Evolutionary conservation across 2,888 invertebrate genomes (phyloP), one percentile per base, ranked within the genome.

Genomic region (Chymomyza caudatula): DNA sequence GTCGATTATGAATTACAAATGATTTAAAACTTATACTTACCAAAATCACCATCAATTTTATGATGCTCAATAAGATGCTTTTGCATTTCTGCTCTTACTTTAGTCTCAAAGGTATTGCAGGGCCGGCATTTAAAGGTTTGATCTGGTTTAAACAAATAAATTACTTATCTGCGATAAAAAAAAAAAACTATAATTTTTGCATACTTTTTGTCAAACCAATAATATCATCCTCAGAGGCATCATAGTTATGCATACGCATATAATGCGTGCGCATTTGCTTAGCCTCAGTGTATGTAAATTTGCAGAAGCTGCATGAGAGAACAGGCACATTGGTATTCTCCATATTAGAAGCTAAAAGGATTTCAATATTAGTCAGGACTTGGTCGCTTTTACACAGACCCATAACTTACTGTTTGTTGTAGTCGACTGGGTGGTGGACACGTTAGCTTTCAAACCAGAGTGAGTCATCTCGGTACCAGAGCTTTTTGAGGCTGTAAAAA

Each of bases 101-200:
- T 77, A 2, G 82, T 81, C 29, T 71, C 77, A 60, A 71, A 83
- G 51, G 67, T 77, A 47, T 84, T 81, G 37, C 82, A 83, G 3
- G 81, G 85, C 13, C 86, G 71, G 15, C 82, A 83, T 20, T 85
- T 81, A 37, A 81, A 81, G 52, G 74, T 85, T 72, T 82, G 80
- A 77, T 81, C 80, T 81, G 29, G 0, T 1, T 47, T 15, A 8
- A 19, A 44, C 13, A 60, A 44, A 25, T 2, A 2, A n/a, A 19
- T 2, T 47, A n/a, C 1, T 65, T 8, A 0, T 11, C 44, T 4
- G 8, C 2, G 19, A 17, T 25, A 5, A 5, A 1, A 29, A 13
- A 53, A 53, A 56, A 43, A 15, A 6, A n/a, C 23, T 6, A n/a
- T n/a, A 20, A 19, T 8, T 13, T 19, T 60, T 4, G 61, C 73